Base-by-base conservation (phyloP, 2,888 invertebrate species). In the Timandra comae region DNA sequence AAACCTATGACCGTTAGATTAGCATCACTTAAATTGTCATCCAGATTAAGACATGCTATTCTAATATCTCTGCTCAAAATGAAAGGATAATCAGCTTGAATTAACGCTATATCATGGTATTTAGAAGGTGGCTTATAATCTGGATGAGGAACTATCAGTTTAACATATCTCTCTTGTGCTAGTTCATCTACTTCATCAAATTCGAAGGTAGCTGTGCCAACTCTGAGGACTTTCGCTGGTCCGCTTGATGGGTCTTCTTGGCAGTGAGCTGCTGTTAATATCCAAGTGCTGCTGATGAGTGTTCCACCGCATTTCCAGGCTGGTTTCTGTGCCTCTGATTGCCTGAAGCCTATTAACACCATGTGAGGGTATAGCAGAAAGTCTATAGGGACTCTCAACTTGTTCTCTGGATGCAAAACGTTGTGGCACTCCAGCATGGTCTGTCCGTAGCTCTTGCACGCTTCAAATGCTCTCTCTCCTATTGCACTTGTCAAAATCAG, bases 101-200 rank as follows among this genome's bases (percentile, higher is more conserved):
- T 75, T 6, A 93, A 57, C 0, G 90, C 92, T 32, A 93, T 89
- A 47, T 93, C 93, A 52, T 93, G 86, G 29, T 82, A 86, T 48
- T 86, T 86, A 0, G 87, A 81, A 0, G 89, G 87, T 0, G 87
- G 73, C 23, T 75, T 77, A 53, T 89, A 91, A 1, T 74, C 61
- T 0, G 90, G 90, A 63, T 91, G 91, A 0, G 66, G 46, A 1
- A 88, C 59, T 1, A 80, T 67, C 13, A 78, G 51, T 0, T 62
- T 64, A 1, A 90, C 64, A 2, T 54, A 45, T 33, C 88, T 73
- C 25, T 88, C 87, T 52, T 89, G 88, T 1, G 85, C 78, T n/a
- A 82, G 41, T 26, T 80, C 85, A 26, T 85, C 84, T 0, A 76
- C 76, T 51, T 81, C 81, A 11, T 81, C 80, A 12, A 84, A 76